Evolutionary conservation across 2,113 vertebrate species (phyloP).

Genomic region (Megaleporinus macrocephalus): DNA sequence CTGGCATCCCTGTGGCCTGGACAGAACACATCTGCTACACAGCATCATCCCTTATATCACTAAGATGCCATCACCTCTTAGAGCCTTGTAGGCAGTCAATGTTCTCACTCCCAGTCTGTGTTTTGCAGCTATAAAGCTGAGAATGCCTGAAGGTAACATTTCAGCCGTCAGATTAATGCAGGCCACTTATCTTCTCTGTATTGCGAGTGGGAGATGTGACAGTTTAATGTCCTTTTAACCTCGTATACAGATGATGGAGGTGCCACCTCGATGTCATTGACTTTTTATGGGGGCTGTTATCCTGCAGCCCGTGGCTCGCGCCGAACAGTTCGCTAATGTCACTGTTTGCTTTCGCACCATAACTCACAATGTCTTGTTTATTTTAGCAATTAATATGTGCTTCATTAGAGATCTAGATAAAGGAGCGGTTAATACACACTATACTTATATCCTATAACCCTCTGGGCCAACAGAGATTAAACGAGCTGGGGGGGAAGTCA

Average conservation of each 20-base stretch:
- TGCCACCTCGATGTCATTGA: background rate
- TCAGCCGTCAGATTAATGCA: constrained; percentile 10
- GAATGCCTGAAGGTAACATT: constrained; percentile 19
- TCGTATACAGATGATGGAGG: constrained; percentile 4
- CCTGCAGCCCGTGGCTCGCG: background rate
- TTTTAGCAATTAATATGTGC: constrained; percentile 33
- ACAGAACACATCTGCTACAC: background rate
- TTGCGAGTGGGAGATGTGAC: background rate
- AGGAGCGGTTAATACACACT: constrained; percentile 16
- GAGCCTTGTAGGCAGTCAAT: background rate
- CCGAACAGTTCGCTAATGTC: background rate
- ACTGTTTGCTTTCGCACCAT: constrained; percentile 3
- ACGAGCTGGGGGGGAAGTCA: constrained; percentile 33
- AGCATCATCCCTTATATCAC: background rate
- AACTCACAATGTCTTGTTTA: constrained; percentile 32
- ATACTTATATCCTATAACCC: constrained; percentile 6
- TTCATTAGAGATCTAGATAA: constrained; percentile 38
- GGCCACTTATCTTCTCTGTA: background rate
- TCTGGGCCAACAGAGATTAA: constrained; percentile 36
- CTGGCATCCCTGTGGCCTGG: too few species aligned
- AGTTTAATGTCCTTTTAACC: constrained; percentile 2
- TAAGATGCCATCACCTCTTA: background rate
- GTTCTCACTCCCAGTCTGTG: background rate
- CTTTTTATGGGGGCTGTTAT: constrained; percentile 1
- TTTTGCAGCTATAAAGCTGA: background rate